Conservation (phyloP, 2,113 vertebrate species). For the Cathartes aura region DNA sequence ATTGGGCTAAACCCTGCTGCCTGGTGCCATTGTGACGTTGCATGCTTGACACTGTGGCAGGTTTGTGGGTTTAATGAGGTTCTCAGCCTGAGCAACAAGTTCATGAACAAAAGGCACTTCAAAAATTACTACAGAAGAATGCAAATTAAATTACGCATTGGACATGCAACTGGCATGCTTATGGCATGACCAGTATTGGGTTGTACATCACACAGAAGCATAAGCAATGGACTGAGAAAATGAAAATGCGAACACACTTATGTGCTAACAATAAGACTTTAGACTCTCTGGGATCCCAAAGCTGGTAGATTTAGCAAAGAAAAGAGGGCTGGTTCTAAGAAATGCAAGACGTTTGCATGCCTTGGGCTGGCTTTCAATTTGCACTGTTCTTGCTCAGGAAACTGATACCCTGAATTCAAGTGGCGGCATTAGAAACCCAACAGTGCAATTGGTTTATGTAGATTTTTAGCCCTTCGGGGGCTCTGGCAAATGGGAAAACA, state of each 20-base stretch:
- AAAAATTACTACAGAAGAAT: neutral
- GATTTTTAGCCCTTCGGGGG: neutral
- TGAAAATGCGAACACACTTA: neutral
- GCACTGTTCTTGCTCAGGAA: neutral
- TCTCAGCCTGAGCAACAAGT: neutral
- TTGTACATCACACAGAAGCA: neutral
- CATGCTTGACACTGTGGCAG: neutral
- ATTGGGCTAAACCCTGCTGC: conserved; percentile 1
- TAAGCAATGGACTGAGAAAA: neutral
- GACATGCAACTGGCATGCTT: neutral
- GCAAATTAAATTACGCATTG: neutral
- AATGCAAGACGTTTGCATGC: neutral
- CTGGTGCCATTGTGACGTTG: neutral
- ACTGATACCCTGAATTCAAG: neutral
- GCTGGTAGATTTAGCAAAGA: neutral
- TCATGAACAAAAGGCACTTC: neutral
- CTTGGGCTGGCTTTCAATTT: neutral
- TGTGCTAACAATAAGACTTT: neutral
- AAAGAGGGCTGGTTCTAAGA: neutral
- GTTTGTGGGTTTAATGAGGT: conserved; percentile 2
- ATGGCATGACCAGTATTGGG: neutral
- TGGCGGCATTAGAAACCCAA: neutral
- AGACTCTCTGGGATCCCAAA: neutral
- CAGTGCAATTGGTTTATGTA: neutral
- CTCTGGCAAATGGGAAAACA: neutral